Evolutionary conservation across 2,113 vertebrate genomes (phyloP), one percentile per base, ranked within the genome.

Genomic region (Hydrolagus affinis): DNA sequence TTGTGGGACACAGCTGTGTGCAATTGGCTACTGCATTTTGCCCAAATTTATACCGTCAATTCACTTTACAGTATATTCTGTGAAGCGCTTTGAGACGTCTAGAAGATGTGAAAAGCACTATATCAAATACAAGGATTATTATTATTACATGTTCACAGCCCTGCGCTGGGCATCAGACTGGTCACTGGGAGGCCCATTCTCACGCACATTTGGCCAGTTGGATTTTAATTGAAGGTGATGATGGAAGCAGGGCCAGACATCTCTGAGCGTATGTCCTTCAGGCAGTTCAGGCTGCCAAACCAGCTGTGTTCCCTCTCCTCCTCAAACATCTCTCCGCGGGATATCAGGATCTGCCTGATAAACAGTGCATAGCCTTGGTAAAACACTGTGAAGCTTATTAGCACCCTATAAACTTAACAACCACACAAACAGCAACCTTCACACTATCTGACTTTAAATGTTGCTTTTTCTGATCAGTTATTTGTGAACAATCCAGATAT

Each of bases 351-450:
- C 44, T 6, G 6, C 44, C 44, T 44, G 44, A 44, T 44, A 44
- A 44, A 44, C 44, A 44, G 44, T 6, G 11, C 1, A 66, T 64
- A 83, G 66, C 78, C 62, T 83, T 83, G 78, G 66, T 32, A 30
- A 21, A 60, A 19, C 59, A 30, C 30, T 80, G 23, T 14, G 3
- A 44, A n/a, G 78, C 21, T 83, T 19, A 32, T 28, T 28, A 83
- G 78, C 60, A 28, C 23, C 59, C 77, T 80, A 25, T 60, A 32
- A 68, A 83, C 64, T 83, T 30, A 17, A 83, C 62, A 83, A 64
- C 32, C 62, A 60, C 76, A 62, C n/a, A 80, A 28, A 80, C 0
- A 80, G n/a, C 76, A 80, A 17, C n/a, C 59, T 80, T 80, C 62
- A 62, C 17, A 25, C 76, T 14, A 12, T 80, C 6, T 80, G 76